These are phyloP conservation scores for Gorsachius magnificus DNA, from an alignment of 2,797 vertebrate genomes.

Conservation along the genomic window DNA sequence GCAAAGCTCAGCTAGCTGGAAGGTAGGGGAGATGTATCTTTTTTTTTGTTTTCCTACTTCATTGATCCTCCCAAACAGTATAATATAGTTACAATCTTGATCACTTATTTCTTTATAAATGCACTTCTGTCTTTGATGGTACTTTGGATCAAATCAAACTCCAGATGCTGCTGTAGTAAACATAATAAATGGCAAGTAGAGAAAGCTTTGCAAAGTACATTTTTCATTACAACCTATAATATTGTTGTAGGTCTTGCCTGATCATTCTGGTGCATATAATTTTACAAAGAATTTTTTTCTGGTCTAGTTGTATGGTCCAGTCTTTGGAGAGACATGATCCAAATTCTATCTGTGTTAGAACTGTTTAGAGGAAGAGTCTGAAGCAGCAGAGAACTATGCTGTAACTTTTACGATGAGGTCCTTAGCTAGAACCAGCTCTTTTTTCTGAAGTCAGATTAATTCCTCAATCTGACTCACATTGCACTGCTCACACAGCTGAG, in stretches of 20 bases:
- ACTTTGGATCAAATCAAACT: neutral
- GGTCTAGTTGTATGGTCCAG: neutral
- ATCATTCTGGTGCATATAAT: neutral
- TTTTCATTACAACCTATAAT: neutral
- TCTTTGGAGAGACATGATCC: neutral
- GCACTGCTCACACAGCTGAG: neutral
- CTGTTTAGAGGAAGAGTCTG: neutral
- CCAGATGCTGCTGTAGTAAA: neutral
- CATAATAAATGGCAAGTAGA: neutral
- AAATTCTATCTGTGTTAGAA: neutral
- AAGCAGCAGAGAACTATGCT: neutral
- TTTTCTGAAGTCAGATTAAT: neutral
- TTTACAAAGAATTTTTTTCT: neutral
- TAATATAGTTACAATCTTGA: neutral
- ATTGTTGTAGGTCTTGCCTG: neutral
- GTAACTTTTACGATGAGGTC: accelerated
- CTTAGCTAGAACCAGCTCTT: neutral
- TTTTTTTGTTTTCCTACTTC: neutral
- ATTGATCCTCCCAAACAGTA: neutral
- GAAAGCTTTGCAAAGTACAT: neutral
- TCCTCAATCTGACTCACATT: neutral
- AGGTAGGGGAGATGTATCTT: neutral
- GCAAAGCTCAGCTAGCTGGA: neutral
- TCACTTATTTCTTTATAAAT: neutral
- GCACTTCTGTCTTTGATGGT: neutral